Conservation (phyloP, 2,888 invertebrate genomes). For the Anoncus sp. region DNA sequence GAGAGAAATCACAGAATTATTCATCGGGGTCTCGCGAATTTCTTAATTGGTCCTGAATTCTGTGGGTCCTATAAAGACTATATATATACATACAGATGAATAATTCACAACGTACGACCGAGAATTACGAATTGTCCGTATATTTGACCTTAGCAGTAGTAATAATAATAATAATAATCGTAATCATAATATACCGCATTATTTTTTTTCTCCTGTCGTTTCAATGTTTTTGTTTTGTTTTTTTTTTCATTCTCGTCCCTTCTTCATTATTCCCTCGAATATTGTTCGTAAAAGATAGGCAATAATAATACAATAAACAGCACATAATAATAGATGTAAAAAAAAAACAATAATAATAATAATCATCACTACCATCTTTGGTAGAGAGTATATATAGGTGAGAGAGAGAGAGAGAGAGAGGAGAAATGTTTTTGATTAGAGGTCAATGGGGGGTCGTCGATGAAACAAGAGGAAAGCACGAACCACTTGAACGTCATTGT, state of each 20-base stretch:
- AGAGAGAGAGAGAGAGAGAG: no score
- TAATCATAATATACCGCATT: conserved; percentile 73
- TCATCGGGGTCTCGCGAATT: no score
- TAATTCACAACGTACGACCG: conserved; percentile 44
- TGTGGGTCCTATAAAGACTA: no score
- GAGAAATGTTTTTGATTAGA: conserved; percentile 46
- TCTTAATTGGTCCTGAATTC: no score
- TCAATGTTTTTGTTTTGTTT: conserved; percentile 19
- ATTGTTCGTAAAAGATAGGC: conserved; percentile 64
- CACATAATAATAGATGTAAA: conserved; percentile 66
- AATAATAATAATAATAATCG: conserved; percentile 69
- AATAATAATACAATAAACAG: conserved; percentile 66
- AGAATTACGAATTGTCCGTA: conserved; percentile 73
- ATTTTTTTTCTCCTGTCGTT: conserved; percentile 47
- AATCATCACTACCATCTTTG: conserved; percentile 79
- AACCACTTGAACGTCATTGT: conserved; percentile 21
- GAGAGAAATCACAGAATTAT: no score
- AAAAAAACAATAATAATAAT: conserved; percentile 61
- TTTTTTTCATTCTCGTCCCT: conserved; percentile 55
- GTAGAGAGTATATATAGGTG: conserved; percentile 75
- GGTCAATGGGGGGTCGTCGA: conserved; percentile 39
- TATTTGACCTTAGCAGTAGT: conserved; percentile 77
- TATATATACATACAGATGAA: conserved; percentile 35
- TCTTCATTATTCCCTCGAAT: conserved; percentile 27
- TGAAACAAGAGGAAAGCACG: conserved; percentile 35